Percentiles rank a stretch among this genome's conserved stretches.
phyloP scores from a whole-genome alignment of 2,797 vertebrate genomes.

The Muraenolepis orangiensis region DNA sequence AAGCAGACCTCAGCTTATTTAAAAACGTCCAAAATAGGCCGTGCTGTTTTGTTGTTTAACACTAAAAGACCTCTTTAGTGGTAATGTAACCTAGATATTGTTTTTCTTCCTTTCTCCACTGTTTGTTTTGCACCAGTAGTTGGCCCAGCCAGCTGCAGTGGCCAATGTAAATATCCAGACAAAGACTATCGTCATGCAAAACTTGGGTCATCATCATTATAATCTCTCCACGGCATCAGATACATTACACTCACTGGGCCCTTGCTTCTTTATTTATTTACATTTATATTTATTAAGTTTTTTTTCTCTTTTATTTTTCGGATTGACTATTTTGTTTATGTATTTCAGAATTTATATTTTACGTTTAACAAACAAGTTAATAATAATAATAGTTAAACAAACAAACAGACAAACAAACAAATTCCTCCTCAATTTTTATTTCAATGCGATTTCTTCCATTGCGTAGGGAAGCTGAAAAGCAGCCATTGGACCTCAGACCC shows the following conservation, averaged over 20 bases:
- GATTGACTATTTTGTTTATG: no score
- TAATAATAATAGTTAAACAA: no score
- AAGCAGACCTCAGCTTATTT: conserved; percentile 66
- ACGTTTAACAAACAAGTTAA: no score
- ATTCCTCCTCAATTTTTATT: neutral
- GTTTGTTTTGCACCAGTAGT: conserved; percentile 69
- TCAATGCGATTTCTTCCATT: neutral
- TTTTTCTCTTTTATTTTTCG: neutral
- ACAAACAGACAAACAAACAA: neutral
- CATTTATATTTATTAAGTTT: neutral
- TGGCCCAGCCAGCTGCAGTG: conserved; percentile 73
- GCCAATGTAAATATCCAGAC: conserved; percentile 76
- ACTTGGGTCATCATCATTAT: conserved; percentile 47
- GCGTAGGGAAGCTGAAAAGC: neutral
- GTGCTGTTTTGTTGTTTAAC: conserved; percentile 63
- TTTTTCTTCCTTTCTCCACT: conserved; percentile 63
- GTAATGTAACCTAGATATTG: conserved; percentile 63
- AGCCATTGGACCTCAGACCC: neutral
- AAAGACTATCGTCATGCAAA: conserved; percentile 73
- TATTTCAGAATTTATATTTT: neutral
- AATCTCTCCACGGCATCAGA: conserved; percentile 46
- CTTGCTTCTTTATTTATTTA: neutral
- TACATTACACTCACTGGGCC: neutral
- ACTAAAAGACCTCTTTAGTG: conserved; percentile 76
- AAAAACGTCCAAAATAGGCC: conserved; percentile 59